phyloP scores from a whole-genome alignment of 1,140 invertebrate genomes.

The Megalonaias nervosa region DNA sequence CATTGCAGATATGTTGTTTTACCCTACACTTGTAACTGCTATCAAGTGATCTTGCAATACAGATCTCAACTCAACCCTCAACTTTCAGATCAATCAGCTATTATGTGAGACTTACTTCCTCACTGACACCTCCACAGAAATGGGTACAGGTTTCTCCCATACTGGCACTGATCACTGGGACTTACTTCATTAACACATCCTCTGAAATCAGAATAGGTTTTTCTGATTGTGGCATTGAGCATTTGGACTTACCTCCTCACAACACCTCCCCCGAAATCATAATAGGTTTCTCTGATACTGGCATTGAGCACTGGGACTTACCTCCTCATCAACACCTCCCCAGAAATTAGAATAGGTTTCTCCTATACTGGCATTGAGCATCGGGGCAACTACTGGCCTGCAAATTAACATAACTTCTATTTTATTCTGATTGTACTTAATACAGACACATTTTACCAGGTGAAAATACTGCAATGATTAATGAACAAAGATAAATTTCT shows the following conservation, averaged over 20 bases:
- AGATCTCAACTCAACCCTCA: no score
- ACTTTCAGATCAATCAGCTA: neutral
- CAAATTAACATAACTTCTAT: conserved; percentile 15
- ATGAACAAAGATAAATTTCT: no score
- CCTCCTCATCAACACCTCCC: conserved; percentile 76
- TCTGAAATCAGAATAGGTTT: conserved; percentile 43
- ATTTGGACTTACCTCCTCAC: conserved; percentile 66
- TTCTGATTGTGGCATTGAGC: conserved; percentile 42
- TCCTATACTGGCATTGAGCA: conserved; percentile 87
- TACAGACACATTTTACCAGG: no score
- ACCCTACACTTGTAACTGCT: no score
- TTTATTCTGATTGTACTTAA: no score
- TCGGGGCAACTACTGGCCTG: conserved; percentile 80
- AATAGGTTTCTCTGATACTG: conserved; percentile 59
- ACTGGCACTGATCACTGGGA: no score
- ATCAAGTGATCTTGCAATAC: no score
- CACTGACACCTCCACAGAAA: conserved; percentile 5
- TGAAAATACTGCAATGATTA: no score
- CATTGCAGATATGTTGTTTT: no score
- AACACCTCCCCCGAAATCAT: no score
- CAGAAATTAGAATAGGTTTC: conserved; percentile 93
- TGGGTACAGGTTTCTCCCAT: no score
- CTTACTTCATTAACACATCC: no score
- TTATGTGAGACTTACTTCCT: conserved; percentile 65
- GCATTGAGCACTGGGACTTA: conserved; percentile 67